Percentiles rank a stretch among this genome's conserved stretches.
Conservation (phyloP, 1,140 invertebrate species). For the Penaeus chinensis region DNA sequence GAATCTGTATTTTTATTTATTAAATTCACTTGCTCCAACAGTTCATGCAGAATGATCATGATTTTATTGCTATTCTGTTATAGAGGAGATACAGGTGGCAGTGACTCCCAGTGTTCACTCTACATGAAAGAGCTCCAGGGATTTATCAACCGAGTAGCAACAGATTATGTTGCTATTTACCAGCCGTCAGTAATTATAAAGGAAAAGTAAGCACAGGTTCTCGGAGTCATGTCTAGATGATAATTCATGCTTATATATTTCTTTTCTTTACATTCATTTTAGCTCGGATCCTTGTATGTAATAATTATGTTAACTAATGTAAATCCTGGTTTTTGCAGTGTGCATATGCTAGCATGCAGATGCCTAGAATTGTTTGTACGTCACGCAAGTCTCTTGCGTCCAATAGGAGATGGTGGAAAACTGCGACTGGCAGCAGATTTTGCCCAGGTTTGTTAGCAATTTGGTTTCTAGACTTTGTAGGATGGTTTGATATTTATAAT, state of each 20-base stretch:
- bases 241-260: background rate
- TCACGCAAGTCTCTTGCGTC: constrained; percentile 85
- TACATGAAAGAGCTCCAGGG: constrained; percentile 94
- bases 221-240: background rate
- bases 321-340: constrained; percentile 68
- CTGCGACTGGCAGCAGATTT: constrained; percentile 77
- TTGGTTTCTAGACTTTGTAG: no score
- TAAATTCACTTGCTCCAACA: constrained; percentile 27
- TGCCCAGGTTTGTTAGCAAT: constrained; percentile 36
- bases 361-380: constrained; percentile 89
- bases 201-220: constrained; percentile 70
- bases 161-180: constrained; percentile 81
- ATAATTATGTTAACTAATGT: background rate
- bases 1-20: background rate
- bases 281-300: background rate
- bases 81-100: constrained; percentile 63
- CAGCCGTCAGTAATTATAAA: constrained; percentile 77
- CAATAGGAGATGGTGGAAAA: constrained; percentile 82
- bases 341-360: constrained; percentile 77
- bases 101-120: constrained; percentile 75
- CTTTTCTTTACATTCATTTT: background rate
- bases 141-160: constrained; percentile 83
- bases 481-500: background rate
- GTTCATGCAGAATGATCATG: no score
- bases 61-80: background rate